These are phyloP conservation scores for Rhombomys opimus DNA, from an alignment of 2,113 vertebrate species.

Conservation along the genomic window DNA sequence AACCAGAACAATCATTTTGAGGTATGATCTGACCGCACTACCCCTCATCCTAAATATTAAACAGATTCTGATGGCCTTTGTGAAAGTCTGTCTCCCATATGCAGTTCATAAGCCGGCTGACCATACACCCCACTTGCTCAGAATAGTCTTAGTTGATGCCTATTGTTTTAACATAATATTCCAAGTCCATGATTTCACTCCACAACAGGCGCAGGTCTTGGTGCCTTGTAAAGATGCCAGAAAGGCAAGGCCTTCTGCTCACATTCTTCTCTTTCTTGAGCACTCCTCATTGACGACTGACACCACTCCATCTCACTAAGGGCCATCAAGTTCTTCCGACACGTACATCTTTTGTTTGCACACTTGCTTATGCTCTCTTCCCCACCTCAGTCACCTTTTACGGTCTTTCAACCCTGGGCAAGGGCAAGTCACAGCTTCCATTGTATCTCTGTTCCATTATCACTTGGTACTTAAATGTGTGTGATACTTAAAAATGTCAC, in stretches of 20 bases:
- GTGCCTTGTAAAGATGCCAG: not conserved
- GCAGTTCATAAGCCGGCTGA: not conserved
- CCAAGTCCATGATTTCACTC: not conserved
- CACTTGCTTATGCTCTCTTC: not conserved
- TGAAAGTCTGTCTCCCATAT: not conserved
- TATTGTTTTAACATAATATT: constrained; percentile 16
- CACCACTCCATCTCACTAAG: not conserved
- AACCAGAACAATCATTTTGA: constrained; percentile 17
- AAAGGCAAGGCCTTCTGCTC: not conserved
- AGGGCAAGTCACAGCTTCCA: not conserved
- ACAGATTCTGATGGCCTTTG: not conserved
- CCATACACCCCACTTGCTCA: not conserved
- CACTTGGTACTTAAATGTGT: not conserved
- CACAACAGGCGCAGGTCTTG: not conserved
- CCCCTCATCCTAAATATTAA: constrained; percentile 17
- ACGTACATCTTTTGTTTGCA: not conserved
- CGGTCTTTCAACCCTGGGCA: not conserved
- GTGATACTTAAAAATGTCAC: not conserved
- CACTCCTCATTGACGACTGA: not conserved
- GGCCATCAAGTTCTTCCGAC: not conserved
- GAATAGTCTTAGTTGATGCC: not conserved
- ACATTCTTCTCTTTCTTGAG: not conserved
- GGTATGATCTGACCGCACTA: not conserved
- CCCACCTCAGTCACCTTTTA: not conserved
- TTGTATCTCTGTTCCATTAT: not conserved